phyloP scores from a whole-genome alignment of 2,113 vertebrate genomes.

The Apteryx mantelli region DNA sequence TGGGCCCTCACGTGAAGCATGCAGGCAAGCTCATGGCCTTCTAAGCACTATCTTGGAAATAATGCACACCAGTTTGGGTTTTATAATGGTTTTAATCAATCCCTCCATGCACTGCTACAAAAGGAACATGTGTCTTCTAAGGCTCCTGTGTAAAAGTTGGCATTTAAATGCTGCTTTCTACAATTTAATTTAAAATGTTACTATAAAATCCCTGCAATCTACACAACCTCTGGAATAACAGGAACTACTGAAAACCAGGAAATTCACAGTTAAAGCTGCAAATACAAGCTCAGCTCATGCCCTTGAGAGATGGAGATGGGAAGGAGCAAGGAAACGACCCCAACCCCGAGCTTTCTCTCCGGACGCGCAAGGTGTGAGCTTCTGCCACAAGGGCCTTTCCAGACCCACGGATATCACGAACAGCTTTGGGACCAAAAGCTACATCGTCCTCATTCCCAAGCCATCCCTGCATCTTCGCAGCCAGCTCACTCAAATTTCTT shows the following conservation, averaged over 20 bases:
- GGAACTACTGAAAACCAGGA: not conserved
- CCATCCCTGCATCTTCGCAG: not conserved
- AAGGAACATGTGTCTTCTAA: accelerated
- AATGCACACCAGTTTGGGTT: accelerated
- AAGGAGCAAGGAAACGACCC: not conserved
- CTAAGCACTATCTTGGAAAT: not conserved
- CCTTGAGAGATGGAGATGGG: not conserved
- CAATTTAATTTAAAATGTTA: accelerated
- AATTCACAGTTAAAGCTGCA: not conserved
- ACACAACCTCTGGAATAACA: not conserved
- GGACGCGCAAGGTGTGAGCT: not conserved
- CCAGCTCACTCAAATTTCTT: not conserved
- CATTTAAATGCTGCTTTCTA: not conserved
- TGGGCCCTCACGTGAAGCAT: conserved; percentile 25
- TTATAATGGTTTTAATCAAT: not conserved
- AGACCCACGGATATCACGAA: accelerated
- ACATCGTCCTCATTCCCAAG: accelerated
- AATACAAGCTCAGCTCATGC: not conserved
- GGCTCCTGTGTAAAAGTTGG: not conserved
- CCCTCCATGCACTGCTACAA: not conserved
- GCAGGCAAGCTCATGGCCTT: not conserved
- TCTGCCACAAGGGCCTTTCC: accelerated
- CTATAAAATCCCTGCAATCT: not conserved
- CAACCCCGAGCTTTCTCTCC: accelerated
- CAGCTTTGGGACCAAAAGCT: too few relatives aligned